Evolutionary conservation across 2,888 invertebrate genomes (phyloP).

Genomic region (Crossocerus cetratus): DNA sequence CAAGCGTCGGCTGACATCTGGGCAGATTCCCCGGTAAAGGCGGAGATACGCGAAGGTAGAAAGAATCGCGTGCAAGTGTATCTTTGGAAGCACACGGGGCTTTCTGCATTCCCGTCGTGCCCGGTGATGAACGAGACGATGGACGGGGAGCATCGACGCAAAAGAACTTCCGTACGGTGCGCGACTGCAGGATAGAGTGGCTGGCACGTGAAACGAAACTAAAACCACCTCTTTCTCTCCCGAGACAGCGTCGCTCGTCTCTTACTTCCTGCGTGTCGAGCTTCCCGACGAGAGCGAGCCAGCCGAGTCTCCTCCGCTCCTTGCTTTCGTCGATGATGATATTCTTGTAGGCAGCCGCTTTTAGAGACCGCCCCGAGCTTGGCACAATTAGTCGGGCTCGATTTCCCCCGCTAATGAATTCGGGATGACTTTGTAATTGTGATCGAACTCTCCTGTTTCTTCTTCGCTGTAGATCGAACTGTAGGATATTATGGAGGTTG

Average conservation of each 20-base stretch:
- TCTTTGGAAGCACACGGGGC: background rate
- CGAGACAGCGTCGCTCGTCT: constrained; percentile 4
- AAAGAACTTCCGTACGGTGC: constrained; percentile 45
- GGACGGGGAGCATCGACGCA: constrained; percentile 27
- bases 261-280: constrained; percentile 28
- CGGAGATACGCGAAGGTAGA: no score
- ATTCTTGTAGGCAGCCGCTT: constrained; percentile 19
- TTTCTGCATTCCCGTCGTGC: constrained; percentile 40
- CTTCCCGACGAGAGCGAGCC: constrained; percentile 1
- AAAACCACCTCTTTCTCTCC: constrained; percentile 23
- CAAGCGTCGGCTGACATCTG: no score
- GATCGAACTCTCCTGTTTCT: background rate
- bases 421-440: constrained; percentile 4
- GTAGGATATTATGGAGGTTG: no score
- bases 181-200: constrained; percentile 37
- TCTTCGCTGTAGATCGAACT: no score
- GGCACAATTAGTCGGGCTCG: constrained; percentile 6
- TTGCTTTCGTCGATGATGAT: constrained; percentile 5
- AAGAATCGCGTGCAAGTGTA: background rate
- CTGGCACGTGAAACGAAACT: constrained; percentile 49
- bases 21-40: no score
- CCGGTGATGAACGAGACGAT: constrained; percentile 23
- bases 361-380: background rate
- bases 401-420: constrained; percentile 19
- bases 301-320: constrained; percentile 25